Conservation (phyloP, 2,888 invertebrate genomes). For the Electrophaes corylata region DNA sequence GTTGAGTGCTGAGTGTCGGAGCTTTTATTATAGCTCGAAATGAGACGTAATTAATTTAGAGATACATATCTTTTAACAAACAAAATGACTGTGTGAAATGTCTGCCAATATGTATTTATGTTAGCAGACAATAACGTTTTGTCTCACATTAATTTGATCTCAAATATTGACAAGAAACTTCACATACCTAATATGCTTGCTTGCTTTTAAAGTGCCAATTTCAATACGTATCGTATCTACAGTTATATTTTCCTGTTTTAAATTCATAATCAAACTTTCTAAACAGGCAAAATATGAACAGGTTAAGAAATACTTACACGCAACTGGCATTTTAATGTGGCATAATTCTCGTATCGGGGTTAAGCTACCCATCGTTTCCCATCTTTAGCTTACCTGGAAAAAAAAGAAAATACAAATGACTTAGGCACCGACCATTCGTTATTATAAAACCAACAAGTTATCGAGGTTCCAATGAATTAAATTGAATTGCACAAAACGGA, state of each 20-base stretch:
- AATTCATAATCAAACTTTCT: constrained; percentile 1
- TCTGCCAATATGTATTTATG: no score
- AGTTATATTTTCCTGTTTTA: neutral
- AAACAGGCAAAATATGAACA: neutral
- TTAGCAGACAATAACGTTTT: constrained; percentile 9
- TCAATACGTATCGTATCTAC: neutral
- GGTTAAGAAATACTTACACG: constrained; percentile 9
- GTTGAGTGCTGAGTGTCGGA: constrained; percentile 57
- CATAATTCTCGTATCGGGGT: constrained; percentile 19
- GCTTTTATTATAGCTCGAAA: constrained; percentile 56
- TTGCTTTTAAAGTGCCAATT: neutral
- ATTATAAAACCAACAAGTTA: constrained; percentile 49
- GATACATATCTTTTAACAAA: constrained; percentile 38
- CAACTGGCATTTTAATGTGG: neutral
- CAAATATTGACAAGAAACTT: neutral
- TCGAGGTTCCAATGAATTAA: constrained; percentile 39
- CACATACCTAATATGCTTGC: neutral
- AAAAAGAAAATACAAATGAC: constrained; percentile 49
- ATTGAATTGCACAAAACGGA: constrained; percentile 45
- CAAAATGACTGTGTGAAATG: no score
- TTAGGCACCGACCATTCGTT: constrained; percentile 39
- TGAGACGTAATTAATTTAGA: constrained; percentile 53
- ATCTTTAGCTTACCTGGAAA: constrained; percentile 59
- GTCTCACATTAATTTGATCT: constrained; percentile 6
- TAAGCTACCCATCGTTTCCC: constrained; percentile 6